Evolutionary conservation across 2,888 invertebrate species (phyloP), one percentile per base, ranked within the genome.

Genomic region (Corythucha ciliata): DNA sequence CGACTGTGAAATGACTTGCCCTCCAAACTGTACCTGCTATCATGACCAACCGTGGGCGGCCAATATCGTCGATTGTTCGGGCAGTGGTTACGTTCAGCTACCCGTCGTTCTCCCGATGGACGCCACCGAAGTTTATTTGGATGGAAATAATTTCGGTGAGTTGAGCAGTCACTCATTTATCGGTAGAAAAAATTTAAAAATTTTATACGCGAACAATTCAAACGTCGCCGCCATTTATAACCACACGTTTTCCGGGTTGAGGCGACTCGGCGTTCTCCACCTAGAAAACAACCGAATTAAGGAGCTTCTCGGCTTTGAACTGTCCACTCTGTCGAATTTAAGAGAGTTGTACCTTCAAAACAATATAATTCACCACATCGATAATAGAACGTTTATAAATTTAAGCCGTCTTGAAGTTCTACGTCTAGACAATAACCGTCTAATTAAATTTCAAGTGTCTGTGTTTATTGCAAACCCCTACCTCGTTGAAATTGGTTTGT

Each of bases 1-100:
- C 73, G 94, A 94, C 72, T 94, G 94, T 73, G 89, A 92, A 74
- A 92, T 92, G 87, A 90, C 87, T 60, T 94, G 94, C 68, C 94
- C 94, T 41, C 78, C 77, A 39, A 89, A 90, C 68, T 94, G 94
- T 74, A 86, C 86, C 54, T 94, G 94, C 67, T 93, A 90, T 73
- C 90, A 91, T 67, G 92, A 94, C 72, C 85, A 88, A 65, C 81
- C 86, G 48, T 93, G 92, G 90, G 81, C 85, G 18, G 86, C 88
- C 2, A 92, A 92, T 67, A 86, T 92, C 60, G 91, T 92, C 60
- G 89, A 90, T 69, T 92, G 92, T 70, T 87, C 87, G 16, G 80
- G 76, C 52, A 80, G 82, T 26, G 81, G 81, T 54, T 88, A 88
- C 71, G 77, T 79, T 20, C 81, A 80, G 67, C 81, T 91, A 75